phyloP scores from a whole-genome alignment of 2,888 invertebrate genomes.

The Julus scandinavius region DNA sequence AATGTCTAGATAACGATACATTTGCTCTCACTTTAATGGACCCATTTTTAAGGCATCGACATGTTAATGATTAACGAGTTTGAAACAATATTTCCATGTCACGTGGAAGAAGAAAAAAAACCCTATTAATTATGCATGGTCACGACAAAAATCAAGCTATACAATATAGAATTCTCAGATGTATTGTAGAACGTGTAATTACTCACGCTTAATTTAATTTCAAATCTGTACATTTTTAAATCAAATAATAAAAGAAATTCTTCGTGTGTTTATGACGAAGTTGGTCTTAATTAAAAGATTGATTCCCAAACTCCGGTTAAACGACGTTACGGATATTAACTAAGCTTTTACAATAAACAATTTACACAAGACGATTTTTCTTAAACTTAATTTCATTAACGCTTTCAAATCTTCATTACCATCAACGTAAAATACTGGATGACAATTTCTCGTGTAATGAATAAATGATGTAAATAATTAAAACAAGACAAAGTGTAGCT shows the following conservation, averaged over 20 bases:
- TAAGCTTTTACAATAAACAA: background rate
- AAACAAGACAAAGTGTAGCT: background rate
- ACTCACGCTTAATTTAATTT: background rate
- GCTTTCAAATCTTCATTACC: background rate
- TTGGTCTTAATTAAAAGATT: too few species aligned
- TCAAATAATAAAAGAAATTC: too few species aligned
- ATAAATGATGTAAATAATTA: slow-evolving; percentile 29
- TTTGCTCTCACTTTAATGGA: background rate
- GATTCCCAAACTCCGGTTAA: background rate
- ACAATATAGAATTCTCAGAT: background rate
- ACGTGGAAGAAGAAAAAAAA: background rate
- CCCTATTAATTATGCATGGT: background rate
- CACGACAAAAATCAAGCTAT: background rate
- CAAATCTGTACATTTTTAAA: background rate
- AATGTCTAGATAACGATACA: background rate
- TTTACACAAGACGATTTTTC: background rate
- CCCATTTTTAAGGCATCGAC: background rate
- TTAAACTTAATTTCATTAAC: background rate
- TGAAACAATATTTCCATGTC: background rate
- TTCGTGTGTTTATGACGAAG: too few species aligned
- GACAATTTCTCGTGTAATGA: background rate
- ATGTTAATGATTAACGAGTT: background rate
- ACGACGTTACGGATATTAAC: background rate
- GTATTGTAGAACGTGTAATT: background rate
- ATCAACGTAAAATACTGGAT: background rate